Base-by-base conservation (phyloP, 2,797 vertebrate genomes). In the Hemitrygon akajei region DNA sequence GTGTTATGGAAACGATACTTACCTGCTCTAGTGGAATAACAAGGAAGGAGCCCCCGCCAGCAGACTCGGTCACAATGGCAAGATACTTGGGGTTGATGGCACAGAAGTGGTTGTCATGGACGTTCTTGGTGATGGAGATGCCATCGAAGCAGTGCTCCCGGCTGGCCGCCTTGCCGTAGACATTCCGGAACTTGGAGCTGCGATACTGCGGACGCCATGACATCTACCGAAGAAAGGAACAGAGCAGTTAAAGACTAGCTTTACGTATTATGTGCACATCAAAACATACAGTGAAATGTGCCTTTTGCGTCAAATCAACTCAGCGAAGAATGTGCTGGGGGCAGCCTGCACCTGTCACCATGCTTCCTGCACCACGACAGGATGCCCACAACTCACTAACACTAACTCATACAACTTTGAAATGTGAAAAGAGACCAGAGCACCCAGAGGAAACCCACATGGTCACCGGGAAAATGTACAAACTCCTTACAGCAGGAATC, bases 171-270 rank as follows among this genome's bases (percentile, higher is more conserved):
- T 99, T 99, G 93, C 99, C 99, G 0, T 99, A 99, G 84, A 99
- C 99, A 0, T 99, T 99, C 96, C 98, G 98, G 97, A 99, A 99
- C 97, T 99, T 99, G 97, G 99, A 99, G 97, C 98, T 98, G 97
- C 98, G 98, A 97, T 99, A 99, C 93, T 98, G 98, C 79, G 99
- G 98, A 94, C 99, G 98, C 99, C 99, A 99, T 98, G 99, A 99
- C 99, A 99, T 99, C 99, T 99, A 96, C 0, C 0, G 94, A 73
- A 0, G 37, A 69, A n/a, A 2, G 9, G n/a, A 89, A 12, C 60
- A 37, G 12, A 1, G 0, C 18, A 20, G 86, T 89, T 20, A 89
- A 22, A 47, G 47, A 47, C 4, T 47, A 47, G 47, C 47, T 47
- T 47, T 1, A 4, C 4, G 47, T 47, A 3, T 47, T 47, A 47